Base-by-base conservation (phyloP, 2,797 vertebrate genomes). In the Muscicapa striata region DNA sequence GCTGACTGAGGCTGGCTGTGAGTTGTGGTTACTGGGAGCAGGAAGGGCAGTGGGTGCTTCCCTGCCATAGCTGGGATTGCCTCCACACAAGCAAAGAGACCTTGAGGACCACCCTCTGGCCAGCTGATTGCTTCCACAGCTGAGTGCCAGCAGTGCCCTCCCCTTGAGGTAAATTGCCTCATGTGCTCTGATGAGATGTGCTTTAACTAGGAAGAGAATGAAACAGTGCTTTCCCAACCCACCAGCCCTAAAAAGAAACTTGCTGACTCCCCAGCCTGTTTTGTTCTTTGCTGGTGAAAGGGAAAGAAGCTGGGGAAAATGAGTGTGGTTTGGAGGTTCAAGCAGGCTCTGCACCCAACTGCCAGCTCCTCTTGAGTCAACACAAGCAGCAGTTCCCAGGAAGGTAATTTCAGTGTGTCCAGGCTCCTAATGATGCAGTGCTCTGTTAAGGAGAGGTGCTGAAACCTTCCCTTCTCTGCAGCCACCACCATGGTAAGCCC, bases 181-280 rank as follows among this genome's bases (percentile, higher is more conserved):
- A 1, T 45, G 34, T 15, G 2, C 23, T 84, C 41, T 64, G 24
- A 49, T 69, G 38, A 57, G 22, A 68, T 29, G 6, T 43, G 13
- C 30, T 66, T 67, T 46, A 70, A 69, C 48, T 87, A 20, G 6
- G 9, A n/a, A 13, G 30, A 58, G 27, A 67, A 52, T 23, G 2
- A 51, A 70, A 68, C 59, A 30, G 13, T 19, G 13, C 1, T 48
- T 63, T 38, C 38, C 26, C 17, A 8, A 23, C 6, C 12, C 27
- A 27, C 11, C 0, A 0, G 13, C 13, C 24, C 36, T 55, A 18
- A 45, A 69, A 82, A 63, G 19, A 49, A 36, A 26, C 20, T 26
- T 83, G 1, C 48, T 40, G 19, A 29, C 6, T 51, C 49, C 10
- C 7, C 36, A 32, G 24, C 2, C 17, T 43, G 10, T 55, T 86